Evolutionary conservation across 2,113 vertebrate genomes (phyloP).

Genomic region (Sinocyclocheilus rhinocerous): DNA sequence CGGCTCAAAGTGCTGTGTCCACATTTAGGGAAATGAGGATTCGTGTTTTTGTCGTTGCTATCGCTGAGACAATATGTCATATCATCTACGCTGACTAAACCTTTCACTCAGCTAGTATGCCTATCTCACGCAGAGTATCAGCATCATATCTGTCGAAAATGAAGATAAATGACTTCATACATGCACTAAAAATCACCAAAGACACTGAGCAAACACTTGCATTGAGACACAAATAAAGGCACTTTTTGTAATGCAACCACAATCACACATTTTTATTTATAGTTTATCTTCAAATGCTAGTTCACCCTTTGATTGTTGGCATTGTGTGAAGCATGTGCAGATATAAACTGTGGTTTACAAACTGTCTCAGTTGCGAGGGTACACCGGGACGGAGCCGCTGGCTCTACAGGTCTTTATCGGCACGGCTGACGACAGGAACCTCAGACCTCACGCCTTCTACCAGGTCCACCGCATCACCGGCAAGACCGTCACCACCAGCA

Average conservation of each 20-base stretch:
- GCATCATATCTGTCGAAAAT: not conserved
- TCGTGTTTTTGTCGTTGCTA: constrained; percentile 14
- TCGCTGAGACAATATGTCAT: not conserved
- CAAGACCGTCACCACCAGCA: constrained; percentile 93
- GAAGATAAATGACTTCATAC: not conserved
- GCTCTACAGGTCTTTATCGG: constrained; percentile 96
- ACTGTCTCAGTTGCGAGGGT: constrained; percentile 84
- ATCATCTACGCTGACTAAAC: not conserved
- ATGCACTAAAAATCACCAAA: not conserved
- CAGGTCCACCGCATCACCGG: constrained; percentile 97
- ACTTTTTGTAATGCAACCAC: not conserved
- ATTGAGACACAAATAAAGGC: not conserved
- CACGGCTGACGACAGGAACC: constrained; percentile 89
- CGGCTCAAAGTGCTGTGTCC: not conserved
- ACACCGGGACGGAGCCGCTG: constrained; percentile 85
- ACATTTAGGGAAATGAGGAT: constrained; percentile 48
- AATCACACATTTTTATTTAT: not conserved
- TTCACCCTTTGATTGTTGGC: not conserved
- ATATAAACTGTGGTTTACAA: constrained; percentile 19
- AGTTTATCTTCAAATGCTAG: not conserved
- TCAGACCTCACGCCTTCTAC: constrained; percentile 97
- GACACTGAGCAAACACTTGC: not conserved
- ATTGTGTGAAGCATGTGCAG: not conserved
- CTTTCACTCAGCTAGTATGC: not conserved
- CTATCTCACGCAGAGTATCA: not conserved